Conservation (phyloP, 1,140 invertebrate genomes). For the Probaryconus sp. region DNA sequence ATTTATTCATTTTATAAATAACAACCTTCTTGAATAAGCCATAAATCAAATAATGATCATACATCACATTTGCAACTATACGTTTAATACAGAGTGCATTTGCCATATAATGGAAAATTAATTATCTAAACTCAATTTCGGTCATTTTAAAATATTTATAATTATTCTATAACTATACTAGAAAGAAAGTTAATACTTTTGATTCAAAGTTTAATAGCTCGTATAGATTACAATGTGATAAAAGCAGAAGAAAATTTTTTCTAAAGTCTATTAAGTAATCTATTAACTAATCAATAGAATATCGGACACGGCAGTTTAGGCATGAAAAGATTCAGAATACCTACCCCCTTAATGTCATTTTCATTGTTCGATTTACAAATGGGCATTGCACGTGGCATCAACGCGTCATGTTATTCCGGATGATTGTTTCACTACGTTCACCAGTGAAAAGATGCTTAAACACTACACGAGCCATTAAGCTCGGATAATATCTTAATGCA, state of each 20-base stretch:
- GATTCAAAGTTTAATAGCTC: too few relatives aligned
- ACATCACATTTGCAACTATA: too few relatives aligned
- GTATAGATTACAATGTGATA: too few relatives aligned
- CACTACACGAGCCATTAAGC: slow-evolving; percentile 55
- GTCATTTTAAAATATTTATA: too few relatives aligned
- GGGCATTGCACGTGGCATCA: slow-evolving; percentile 55
- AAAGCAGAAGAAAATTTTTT: too few relatives aligned
- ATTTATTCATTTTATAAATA: neutral
- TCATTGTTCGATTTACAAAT: slow-evolving; percentile 58
- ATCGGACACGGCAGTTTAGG: slow-evolving; percentile 32
- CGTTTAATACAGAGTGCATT: too few relatives aligned
- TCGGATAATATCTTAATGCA: slow-evolving; percentile 46
- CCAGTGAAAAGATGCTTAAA: slow-evolving; percentile 57
- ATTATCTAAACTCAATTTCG: too few relatives aligned
- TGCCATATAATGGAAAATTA: too few relatives aligned
- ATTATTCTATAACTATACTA: too few relatives aligned
- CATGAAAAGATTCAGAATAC: slow-evolving; percentile 45
- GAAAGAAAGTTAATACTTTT: too few relatives aligned
- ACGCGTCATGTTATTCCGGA: slow-evolving; percentile 48
- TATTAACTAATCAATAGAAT: slow-evolving; percentile 44
- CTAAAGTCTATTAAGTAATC: slow-evolving; percentile 30
- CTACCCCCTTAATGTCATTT: slow-evolving; percentile 48
- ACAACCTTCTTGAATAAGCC: too few relatives aligned
- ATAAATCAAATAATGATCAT: too few relatives aligned
- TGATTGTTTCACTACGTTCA: slow-evolving; percentile 59